These are phyloP conservation scores for Nothura maculosa DNA, from an alignment of 2,797 vertebrate genomes.

Conservation along the genomic window DNA sequence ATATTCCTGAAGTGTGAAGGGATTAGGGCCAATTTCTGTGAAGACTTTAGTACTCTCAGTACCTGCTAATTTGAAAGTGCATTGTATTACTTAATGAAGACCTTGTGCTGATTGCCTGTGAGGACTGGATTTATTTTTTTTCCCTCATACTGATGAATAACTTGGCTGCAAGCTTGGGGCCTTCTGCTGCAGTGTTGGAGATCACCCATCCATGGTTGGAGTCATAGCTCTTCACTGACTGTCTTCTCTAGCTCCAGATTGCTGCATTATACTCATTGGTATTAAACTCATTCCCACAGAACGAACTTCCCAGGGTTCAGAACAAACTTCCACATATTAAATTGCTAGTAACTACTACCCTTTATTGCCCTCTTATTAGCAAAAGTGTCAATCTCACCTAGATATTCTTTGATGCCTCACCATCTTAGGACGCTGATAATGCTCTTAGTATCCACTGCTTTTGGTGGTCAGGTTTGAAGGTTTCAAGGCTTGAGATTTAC, in stretches of 20 bases:
- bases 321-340: neutral
- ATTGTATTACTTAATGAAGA: neutral
- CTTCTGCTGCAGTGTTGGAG: neutral
- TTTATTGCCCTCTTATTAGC: neutral
- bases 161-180: neutral
- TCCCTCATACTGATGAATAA: neutral
- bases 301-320: neutral
- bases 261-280: rapidly evolving
- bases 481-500: neutral
- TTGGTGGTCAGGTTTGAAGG: neutral
- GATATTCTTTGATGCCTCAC: neutral
- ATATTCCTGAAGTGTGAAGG: neutral
- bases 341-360: neutral
- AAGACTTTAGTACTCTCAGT: neutral
- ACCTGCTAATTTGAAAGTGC: neutral
- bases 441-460: neutral
- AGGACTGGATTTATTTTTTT: neutral
- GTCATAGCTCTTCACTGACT: neutral
- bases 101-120: neutral
- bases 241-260: neutral
- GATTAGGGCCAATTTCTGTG: neutral
- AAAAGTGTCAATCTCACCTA: neutral
- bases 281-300: neutral
- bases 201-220: neutral
- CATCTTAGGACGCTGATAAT: rapidly evolving